A percentile compares a stretch with the other conserved stretches of the same genome.
Conservation (phyloP, 2,797 vertebrate species). For the Mormyrops boulengeri region DNA sequence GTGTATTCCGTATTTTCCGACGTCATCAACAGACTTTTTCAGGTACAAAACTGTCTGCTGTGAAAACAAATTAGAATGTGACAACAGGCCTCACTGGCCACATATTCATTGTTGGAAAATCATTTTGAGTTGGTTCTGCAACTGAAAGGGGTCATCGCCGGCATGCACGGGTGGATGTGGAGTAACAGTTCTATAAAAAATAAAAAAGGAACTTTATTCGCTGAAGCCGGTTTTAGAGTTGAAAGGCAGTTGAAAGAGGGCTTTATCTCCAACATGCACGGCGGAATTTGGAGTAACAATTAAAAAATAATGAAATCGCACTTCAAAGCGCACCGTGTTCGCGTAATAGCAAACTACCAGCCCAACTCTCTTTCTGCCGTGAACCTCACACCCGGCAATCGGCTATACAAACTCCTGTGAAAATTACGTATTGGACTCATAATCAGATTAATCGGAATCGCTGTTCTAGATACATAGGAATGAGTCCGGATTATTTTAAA, state of each 20-base stretch:
- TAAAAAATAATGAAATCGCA: neutral
- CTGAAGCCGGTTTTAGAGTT: neutral
- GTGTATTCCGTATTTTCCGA: neutral
- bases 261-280: neutral
- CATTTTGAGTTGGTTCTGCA: neutral
- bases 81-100: neutral
- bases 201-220: neutral
- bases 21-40: neutral
- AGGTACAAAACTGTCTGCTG: neutral
- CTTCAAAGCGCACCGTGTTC: neutral
- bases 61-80: neutral
- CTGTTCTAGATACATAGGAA: neutral
- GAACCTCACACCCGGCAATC: neutral
- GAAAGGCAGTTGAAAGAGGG: neutral
- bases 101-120: neutral
- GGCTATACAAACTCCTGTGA: neutral
- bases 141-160: neutral
- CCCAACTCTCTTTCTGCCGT: neutral
- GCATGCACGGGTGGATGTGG: neutral
- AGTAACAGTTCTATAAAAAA: neutral
- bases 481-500: neutral
- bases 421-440: neutral
- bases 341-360: neutral
- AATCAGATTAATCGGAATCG: neutral
- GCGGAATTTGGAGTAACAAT: neutral